These are phyloP conservation scores for Gadus macrocephalus DNA, from an alignment of 2,113 vertebrate species.

Conservation along the genomic window DNA sequence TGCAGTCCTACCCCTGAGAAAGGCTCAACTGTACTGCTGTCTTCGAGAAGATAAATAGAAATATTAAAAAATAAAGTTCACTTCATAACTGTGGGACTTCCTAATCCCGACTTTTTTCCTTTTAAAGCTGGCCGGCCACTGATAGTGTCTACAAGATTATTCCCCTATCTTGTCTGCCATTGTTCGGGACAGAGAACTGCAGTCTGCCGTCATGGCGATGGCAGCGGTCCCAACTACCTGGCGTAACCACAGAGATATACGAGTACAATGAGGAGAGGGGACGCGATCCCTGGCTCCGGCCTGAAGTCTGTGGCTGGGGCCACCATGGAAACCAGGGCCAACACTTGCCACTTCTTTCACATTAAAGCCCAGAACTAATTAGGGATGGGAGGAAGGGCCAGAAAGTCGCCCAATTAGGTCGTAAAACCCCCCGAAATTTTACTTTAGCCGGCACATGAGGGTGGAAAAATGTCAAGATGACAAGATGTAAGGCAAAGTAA, in stretches of 20 bases:
- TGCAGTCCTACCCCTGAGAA: conserved; percentile 1
- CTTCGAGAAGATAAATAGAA: neutral
- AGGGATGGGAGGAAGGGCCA: neutral
- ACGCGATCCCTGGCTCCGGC: neutral
- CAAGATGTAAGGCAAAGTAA: conserved; percentile 24
- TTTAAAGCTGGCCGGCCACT: neutral
- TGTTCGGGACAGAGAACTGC: neutral
- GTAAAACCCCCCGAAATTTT: neutral
- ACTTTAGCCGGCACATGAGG: neutral
- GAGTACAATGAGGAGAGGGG: neutral
- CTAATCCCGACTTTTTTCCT: conserved; percentile 12
- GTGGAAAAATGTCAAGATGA: conserved; percentile 17
- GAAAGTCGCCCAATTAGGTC: neutral
- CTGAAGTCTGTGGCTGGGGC: neutral
- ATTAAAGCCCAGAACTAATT: conserved; percentile 2
- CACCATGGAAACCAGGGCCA: conserved; percentile 2
- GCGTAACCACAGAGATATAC: neutral
- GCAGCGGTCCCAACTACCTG: neutral
- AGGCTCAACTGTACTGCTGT: conserved; percentile 5
- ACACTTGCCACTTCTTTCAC: neutral
- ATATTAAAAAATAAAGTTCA: neutral
- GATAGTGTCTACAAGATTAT: neutral
- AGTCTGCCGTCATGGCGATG: neutral
- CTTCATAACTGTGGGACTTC: conserved; percentile 12
- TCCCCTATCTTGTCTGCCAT: neutral